Evolutionary conservation across 2,113 vertebrate species (phyloP).

Genomic region (Heterotis niloticus): DNA sequence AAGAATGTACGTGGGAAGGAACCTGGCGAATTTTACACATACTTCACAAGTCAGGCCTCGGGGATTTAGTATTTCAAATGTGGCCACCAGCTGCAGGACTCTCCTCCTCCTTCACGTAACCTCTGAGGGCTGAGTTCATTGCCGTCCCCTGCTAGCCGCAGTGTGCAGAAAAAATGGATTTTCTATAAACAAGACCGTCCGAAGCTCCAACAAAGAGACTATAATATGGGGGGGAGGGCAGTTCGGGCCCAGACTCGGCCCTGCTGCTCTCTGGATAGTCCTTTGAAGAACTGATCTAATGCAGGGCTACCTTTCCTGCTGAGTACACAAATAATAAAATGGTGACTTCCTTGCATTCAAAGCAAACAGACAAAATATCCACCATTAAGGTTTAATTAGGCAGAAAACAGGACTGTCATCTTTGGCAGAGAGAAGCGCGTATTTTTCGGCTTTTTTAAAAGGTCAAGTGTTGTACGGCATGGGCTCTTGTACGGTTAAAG

Average conservation of each 20-base stretch:
- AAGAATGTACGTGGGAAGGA: background rate
- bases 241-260: background rate
- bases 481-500: conserved; percentile 1
- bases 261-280: background rate
- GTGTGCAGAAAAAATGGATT: background rate
- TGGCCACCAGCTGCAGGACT: background rate
- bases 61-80: background rate
- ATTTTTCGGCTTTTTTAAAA: conserved; percentile 3
- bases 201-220: background rate
- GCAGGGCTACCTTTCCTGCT: too few species aligned
- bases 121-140: background rate
- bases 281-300: background rate
- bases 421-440: background rate
- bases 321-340: background rate
- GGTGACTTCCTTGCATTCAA: background rate
- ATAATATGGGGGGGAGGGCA: background rate
- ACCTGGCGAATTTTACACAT: background rate
- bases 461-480: conserved; percentile 2
- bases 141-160: background rate
- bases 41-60: background rate
- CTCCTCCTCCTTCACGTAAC: background rate
- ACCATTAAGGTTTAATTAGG: conserved; percentile 14
- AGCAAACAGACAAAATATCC: background rate
- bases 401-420: background rate
- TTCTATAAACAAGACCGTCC: background rate